Percentiles rank a stretch among this genome's conserved stretches.
These are phyloP conservation scores for Hapalemur alaotrensis DNA, from an alignment of 2,797 vertebrate genomes.

Conservation along the genomic window DNA sequence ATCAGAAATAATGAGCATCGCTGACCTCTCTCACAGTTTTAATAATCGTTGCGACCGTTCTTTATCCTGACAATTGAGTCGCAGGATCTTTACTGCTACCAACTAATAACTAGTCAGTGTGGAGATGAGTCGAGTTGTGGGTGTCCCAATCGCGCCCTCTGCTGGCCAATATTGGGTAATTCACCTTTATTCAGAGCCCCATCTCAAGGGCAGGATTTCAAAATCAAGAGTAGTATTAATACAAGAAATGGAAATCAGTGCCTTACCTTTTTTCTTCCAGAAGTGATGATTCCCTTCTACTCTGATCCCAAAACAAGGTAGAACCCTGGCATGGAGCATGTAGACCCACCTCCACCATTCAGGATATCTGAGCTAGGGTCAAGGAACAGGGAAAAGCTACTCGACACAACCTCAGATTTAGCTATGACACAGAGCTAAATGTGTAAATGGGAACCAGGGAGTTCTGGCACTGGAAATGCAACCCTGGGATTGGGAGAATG, in stretches of 20 bases:
- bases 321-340: not conserved
- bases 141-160: conserved; percentile 18
- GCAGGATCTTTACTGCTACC: not conserved
- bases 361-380: not conserved
- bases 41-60: not conserved
- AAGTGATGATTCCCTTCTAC: not conserved
- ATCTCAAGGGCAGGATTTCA: not conserved
- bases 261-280: not conserved
- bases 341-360: not conserved
- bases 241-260: not conserved
- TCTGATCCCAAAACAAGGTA: not conserved
- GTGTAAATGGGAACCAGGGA: not conserved
- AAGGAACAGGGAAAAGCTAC: not conserved
- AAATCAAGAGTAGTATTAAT: not conserved
- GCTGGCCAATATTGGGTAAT: not conserved
- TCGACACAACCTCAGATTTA: not conserved
- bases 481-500: not conserved
- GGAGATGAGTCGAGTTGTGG: fast-evolving
- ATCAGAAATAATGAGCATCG: not conserved
- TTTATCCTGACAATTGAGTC: not conserved
- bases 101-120: not conserved
- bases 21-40: not conserved
- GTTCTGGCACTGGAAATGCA: not conserved
- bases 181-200: not conserved
- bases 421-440: not conserved